These are phyloP conservation scores for Gastracanthus pulcherrimus DNA, from an alignment of 2,888 invertebrate species.

Conservation along the genomic window DNA sequence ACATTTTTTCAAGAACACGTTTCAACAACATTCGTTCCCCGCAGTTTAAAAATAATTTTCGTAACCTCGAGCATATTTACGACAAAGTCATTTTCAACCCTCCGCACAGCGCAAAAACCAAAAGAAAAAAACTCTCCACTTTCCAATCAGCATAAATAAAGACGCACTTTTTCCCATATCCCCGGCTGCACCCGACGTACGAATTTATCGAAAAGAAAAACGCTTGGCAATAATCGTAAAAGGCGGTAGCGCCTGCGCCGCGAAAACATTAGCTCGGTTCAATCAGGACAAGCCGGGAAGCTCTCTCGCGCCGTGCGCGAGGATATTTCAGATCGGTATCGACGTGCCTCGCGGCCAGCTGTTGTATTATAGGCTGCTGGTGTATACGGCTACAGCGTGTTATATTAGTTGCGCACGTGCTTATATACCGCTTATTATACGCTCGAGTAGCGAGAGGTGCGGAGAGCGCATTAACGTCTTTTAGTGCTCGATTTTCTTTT, in stretches of 20 bases:
- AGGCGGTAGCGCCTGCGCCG: not conserved
- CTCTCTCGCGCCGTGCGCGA: not conserved
- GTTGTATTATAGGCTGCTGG: not conserved
- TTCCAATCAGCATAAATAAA: slow-evolving; percentile 45
- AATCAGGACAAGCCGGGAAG: not conserved
- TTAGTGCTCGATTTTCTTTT: not conserved
- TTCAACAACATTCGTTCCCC: too few species aligned
- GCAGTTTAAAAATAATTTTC: too few species aligned
- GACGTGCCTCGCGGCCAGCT: slow-evolving; percentile 35
- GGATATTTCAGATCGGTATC: slow-evolving; percentile 54
- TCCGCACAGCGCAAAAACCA: not conserved
- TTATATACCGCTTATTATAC: not conserved
- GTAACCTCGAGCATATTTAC: too few species aligned
- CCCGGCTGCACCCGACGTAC: not conserved
- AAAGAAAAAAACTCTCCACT: not conserved
- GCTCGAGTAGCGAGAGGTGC: not conserved
- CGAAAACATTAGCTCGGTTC: not conserved
- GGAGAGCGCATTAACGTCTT: not conserved
- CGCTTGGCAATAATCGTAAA: not conserved
- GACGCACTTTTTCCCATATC: not conserved
- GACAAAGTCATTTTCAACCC: not conserved
- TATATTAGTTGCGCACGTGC: too few species aligned
- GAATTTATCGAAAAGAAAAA: slow-evolving; percentile 1
- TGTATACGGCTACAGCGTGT: too few species aligned
- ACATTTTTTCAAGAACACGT: too few species aligned